A percentile compares a stretch with the other conserved stretches of the same genome.
Conservation (phyloP, 1,140 invertebrate genomes). For the Zaprionus camerounensis region DNA sequence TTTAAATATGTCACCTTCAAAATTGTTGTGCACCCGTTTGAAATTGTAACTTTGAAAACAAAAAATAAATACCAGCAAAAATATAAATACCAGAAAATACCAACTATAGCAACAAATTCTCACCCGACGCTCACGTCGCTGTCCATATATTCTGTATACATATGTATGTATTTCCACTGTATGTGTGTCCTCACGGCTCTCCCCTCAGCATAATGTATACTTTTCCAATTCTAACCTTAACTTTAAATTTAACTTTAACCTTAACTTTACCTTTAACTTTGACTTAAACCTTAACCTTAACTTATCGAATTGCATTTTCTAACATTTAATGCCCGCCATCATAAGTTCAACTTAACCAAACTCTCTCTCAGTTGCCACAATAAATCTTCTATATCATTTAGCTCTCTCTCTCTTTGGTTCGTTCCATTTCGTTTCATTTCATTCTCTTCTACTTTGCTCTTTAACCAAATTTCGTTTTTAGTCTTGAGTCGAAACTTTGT, state of each 20-base stretch:
- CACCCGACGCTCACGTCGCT: conserved; percentile 26
- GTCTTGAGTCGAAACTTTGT: background rate
- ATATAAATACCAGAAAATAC: background rate
- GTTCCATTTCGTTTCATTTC: background rate
- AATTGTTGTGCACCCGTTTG: conserved; percentile 30
- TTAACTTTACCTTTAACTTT: conserved; percentile 1
- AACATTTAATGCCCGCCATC: conserved; percentile 44
- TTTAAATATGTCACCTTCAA: conserved; percentile 37
- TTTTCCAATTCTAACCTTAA: conserved; percentile 25
- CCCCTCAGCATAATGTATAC: background rate
- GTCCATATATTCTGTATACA: conserved; percentile 17
- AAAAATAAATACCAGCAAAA: conserved; percentile 10
- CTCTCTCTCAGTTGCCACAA: conserved; percentile 21
- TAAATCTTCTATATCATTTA: conserved; percentile 20
- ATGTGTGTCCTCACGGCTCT: conserved; percentile 45
- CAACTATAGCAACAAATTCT: conserved; percentile 13
- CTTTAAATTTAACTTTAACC: conserved; percentile 23
- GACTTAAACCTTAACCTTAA: background rate
- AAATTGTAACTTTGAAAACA: conserved; percentile 2
- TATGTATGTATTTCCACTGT: conserved; percentile 37
- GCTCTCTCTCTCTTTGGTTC: conserved; percentile 7
- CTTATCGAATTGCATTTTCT: conserved; percentile 36
- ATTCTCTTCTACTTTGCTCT: background rate
- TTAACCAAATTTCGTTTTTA: background rate
- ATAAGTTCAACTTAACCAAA: conserved; percentile 34